Evolutionary conservation across 2,888 invertebrate genomes (phyloP), one percentile per base, ranked within the genome.

Genomic region (Mystacides longicornis): DNA sequence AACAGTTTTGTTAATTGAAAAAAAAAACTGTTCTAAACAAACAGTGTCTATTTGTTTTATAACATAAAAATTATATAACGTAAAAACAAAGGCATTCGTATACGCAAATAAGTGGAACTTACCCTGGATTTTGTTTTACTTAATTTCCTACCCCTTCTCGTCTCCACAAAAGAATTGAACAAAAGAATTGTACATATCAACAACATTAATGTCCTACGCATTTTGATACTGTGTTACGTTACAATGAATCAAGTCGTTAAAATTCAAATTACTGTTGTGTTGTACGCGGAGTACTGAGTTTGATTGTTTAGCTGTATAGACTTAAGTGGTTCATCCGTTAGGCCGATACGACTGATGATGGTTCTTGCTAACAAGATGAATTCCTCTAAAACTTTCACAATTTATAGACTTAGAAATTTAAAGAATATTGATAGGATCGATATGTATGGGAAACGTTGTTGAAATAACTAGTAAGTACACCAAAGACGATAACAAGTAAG

Each of bases 111-210:
- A 31, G 7, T 18, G 31, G 9, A 22, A 45, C 57, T 59, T 67
- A 85, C 86, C 76, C 86, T 83, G 0, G 89, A 89, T 67, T 87
- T 89, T 51, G 86, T 85, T 64, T 87, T 82, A 62, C 85, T 79
- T 64, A 89, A 79, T 27, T 81, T 76, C 57, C 89, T 79, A 9
- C 85, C 88, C 64, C 89, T 80, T 48, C 90, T 77, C 14, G 37
- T 37, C 7, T 37, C 37, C 3, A 37, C 37, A 37, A 37, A 37
- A 7, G 37, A n/a, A 37, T 37, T 37, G 3, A 7, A 16, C 37
- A 37, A 37, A n/a, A 37, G 37, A 37, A 37, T 37, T 37, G 14
- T 16, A 16, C 37, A 37, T n/a, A 37, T 37, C 3, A 37, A 14
- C 14, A 37, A 14, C 16, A 37, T 7, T 37, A 37, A 4, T 37